Evolutionary conservation across 37 sponge, comb jelly and placozoan genomes (phyloP).

Genomic region (Oscarella lobularis): DNA sequence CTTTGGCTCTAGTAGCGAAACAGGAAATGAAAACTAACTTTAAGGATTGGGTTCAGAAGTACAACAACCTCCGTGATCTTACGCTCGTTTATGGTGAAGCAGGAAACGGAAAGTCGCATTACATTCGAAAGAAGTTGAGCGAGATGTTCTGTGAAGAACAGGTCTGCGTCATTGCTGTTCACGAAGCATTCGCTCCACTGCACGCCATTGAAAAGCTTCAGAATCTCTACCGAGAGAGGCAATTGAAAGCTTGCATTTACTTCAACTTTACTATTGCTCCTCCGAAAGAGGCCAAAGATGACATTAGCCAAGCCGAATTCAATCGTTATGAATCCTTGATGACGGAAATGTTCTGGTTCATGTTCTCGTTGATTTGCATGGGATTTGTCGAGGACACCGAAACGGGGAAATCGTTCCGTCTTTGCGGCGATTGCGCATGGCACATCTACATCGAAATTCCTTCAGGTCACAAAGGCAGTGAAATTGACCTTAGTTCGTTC

Average conservation of each 20-base stretch:
- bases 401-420: slow-evolving; percentile 49
- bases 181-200: slow-evolving; percentile 66
- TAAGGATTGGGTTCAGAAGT: neutral
- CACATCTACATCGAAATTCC: slow-evolving; percentile 61
- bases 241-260: slow-evolving; percentile 40
- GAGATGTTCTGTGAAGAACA: neutral
- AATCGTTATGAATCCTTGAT: slow-evolving; percentile 35
- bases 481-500: no score
- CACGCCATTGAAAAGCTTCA: slow-evolving; percentile 58
- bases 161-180: slow-evolving; percentile 46
- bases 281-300: slow-evolving; percentile 25
- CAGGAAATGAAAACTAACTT: neutral
- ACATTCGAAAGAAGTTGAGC: slow-evolving; percentile 28
- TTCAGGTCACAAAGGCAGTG: neutral
- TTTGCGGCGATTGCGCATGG: slow-evolving; percentile 49
- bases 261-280: slow-evolving; percentile 80
- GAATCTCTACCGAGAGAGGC: slow-evolving; percentile 13
- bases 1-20: neutral
- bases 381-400: slow-evolving; percentile 73
- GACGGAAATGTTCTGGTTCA: slow-evolving; percentile 57
- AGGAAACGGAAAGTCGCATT: slow-evolving; percentile 69
- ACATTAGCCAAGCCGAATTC: no score
- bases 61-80: neutral
- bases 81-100: neutral
- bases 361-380: slow-evolving; percentile 59